These are phyloP conservation scores for Colinus virginianus DNA, from an alignment of 2,113 vertebrate species.

Conservation along the genomic window DNA sequence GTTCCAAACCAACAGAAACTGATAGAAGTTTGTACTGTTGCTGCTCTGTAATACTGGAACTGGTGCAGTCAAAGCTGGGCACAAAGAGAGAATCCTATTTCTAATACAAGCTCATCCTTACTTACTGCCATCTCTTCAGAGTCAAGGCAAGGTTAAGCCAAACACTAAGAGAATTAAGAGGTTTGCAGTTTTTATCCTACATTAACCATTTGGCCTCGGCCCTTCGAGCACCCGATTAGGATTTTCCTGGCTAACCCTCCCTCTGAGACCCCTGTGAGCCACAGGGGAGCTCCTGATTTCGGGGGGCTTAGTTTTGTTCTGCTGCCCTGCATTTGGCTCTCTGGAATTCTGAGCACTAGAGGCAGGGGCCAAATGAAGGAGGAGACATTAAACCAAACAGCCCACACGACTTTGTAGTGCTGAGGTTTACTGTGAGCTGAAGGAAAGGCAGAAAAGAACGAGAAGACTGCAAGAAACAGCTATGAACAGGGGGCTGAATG, in stretches of 20 bases:
- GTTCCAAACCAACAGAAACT: conserved; percentile 30
- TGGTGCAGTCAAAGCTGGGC: neutral
- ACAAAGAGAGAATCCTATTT: conserved; percentile 60
- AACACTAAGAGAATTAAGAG: conserved; percentile 70
- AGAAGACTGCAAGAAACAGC: neutral
- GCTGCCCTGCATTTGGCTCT: neutral
- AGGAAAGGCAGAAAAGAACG: neutral
- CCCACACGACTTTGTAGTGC: conserved; percentile 9
- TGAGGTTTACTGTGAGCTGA: neutral
- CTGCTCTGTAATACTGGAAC: neutral
- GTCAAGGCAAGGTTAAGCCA: conserved; percentile 72
- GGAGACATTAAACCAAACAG: neutral
- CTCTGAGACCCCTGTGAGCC: conserved; percentile 18
- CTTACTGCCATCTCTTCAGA: conserved; percentile 60
- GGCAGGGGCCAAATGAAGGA: conserved; percentile 4
- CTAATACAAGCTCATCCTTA: conserved; percentile 74
- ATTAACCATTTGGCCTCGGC: conserved; percentile 67
- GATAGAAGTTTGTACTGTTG: neutral
- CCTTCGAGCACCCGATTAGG: neutral
- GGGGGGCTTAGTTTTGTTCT: conserved; percentile 44
- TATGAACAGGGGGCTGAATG: neutral
- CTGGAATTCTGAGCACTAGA: neutral
- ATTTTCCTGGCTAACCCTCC: conserved; percentile 61
- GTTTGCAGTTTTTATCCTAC: conserved; percentile 69
- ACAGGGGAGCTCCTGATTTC: neutral